Percentiles rank a stretch among this genome's conserved stretches.
Conservation (phyloP, 2,888 invertebrate genomes). For the Calameuta filiformis region DNA sequence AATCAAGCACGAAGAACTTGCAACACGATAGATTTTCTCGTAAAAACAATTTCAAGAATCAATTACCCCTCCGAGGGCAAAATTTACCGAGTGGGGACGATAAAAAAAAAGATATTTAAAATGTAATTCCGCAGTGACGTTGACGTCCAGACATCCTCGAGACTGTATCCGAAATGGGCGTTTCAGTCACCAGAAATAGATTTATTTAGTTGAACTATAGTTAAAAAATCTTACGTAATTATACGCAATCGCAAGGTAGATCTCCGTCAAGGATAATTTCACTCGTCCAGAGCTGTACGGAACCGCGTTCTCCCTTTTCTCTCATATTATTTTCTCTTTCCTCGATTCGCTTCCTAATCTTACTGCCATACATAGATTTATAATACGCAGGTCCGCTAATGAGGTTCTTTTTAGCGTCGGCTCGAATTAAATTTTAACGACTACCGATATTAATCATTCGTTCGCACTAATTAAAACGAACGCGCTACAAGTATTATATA, state of each 20-base stretch:
- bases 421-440: neutral
- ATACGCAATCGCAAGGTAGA: neutral
- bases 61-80: no score
- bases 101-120: no score
- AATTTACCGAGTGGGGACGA: no score
- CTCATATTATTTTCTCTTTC: neutral
- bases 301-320: neutral
- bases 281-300: neutral
- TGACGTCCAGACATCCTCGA: neutral
- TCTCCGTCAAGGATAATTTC: neutral
- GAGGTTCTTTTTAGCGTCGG: neutral
- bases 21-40: no score
- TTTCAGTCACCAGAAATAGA: neutral
- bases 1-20: no score
- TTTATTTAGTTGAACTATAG: neutral
- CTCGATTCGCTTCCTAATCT: constrained; percentile 3
- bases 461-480: neutral
- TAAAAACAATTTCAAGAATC: no score
- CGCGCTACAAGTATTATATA: neutral
- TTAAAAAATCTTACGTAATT: neutral
- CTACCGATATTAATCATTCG: neutral
- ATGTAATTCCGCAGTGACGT: no score
- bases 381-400: neutral
- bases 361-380: neutral
- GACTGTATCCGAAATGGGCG: neutral